A percentile compares a stretch with the other conserved stretches of the same genome.
These are phyloP conservation scores for Cyphomyrus plagiostoma DNA, from an alignment of 2,113 vertebrate genomes.

Conservation along the genomic window DNA sequence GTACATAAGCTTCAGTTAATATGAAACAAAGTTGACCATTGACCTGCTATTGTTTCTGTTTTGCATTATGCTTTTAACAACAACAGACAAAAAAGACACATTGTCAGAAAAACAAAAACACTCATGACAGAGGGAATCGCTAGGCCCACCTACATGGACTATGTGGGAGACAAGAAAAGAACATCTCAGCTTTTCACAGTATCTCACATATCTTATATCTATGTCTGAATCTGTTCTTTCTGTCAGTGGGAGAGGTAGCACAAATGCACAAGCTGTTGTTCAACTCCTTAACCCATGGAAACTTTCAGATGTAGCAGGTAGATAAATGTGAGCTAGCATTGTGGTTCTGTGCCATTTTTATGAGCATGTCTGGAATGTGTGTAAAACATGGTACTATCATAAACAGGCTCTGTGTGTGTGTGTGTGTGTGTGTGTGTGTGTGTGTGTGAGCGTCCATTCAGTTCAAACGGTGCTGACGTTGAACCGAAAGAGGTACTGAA, in stretches of 20 bases:
- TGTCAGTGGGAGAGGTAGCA: background rate
- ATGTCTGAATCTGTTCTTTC: background rate
- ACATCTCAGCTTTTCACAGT: background rate
- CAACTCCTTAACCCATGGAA: background rate
- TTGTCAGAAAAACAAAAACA: background rate
- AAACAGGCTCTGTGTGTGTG: background rate
- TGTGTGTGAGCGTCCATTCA: conserved; percentile 4
- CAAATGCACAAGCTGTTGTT: background rate
- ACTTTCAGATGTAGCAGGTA: background rate
- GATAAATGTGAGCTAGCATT: background rate
- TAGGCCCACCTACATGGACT: background rate
- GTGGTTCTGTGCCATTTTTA: background rate
- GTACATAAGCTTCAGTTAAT: background rate
- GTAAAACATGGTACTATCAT: too few relatives aligned
- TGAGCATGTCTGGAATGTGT: background rate
- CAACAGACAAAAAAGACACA: background rate
- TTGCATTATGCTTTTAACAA: background rate
- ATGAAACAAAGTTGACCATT: background rate
- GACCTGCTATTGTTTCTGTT: background rate
- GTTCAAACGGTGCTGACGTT: background rate
- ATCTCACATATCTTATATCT: background rate
- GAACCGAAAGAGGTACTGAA: conserved; percentile 9
- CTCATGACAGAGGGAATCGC: background rate
- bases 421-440: conserved; percentile 13
- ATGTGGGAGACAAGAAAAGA: background rate